Evolutionary conservation across 2,888 invertebrate genomes (phyloP).

Genomic region (Conus canariensis): DNA sequence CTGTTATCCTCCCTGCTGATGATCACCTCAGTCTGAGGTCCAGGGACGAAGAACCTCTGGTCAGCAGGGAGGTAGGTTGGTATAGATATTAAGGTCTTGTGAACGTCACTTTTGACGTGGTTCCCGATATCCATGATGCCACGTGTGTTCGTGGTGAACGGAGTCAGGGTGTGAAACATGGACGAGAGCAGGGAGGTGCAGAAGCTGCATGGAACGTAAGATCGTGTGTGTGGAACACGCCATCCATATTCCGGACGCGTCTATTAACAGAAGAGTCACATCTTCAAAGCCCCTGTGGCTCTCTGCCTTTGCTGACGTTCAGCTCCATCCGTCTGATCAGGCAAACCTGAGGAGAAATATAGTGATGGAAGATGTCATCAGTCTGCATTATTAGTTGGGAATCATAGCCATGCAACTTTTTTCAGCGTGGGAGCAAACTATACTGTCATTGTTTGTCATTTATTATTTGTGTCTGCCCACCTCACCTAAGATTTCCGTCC

Average conservation of each 20-base stretch:
- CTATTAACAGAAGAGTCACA: not conserved
- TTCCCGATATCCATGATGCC: not conserved
- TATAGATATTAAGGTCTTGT: not conserved
- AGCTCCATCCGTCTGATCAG: not conserved
- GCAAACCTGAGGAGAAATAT: not conserved
- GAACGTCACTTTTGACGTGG: not conserved
- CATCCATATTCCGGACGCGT: not conserved
- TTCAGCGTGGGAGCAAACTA: too few species aligned
- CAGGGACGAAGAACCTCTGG: not conserved
- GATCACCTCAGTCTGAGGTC: not conserved
- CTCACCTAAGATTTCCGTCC: too few species aligned
- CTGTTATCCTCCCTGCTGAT: not conserved
- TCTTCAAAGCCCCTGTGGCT: not conserved
- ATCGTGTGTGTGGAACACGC: not conserved
- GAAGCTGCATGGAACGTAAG: not conserved
- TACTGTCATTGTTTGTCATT: too few species aligned
- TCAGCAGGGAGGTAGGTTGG: not conserved
- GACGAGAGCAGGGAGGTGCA: not conserved
- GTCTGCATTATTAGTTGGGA: too few species aligned
- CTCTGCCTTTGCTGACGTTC: not conserved
- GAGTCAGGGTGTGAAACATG: not conserved
- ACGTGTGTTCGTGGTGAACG: not conserved
- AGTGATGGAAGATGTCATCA: too few species aligned
- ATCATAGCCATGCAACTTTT: too few species aligned
- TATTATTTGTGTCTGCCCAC: too few species aligned